Evolutionary conservation across 2,113 vertebrate genomes (phyloP).

Genomic region (Ascaphus truei): DNA sequence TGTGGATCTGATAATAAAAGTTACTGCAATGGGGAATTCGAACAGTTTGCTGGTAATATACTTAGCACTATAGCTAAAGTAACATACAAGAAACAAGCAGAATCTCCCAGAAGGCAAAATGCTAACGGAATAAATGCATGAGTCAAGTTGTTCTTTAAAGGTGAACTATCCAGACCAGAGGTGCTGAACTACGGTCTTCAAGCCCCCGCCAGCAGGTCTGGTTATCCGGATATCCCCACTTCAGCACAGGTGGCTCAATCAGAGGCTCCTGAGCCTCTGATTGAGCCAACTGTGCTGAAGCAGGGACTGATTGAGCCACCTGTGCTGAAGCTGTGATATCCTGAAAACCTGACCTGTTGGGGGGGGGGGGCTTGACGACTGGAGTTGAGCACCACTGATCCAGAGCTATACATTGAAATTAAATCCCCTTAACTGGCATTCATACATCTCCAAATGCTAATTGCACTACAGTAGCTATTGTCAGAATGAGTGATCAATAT

Average conservation of each 20-base stretch:
- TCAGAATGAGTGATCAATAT: slow-evolving; percentile 40
- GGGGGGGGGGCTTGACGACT: too few species aligned
- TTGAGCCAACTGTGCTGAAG: too few species aligned
- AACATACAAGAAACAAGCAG: slow-evolving; percentile 42
- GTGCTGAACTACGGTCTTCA: too few species aligned
- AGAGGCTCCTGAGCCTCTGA: too few species aligned
- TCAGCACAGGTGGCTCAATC: too few species aligned
- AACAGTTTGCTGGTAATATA: slow-evolving; percentile 46
- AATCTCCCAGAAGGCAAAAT: slow-evolving; percentile 26
- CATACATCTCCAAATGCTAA: slow-evolving; percentile 30
- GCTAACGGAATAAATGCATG: slow-evolving; percentile 45
- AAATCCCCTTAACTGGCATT: slow-evolving; percentile 40
- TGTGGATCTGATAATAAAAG: slow-evolving; percentile 53
- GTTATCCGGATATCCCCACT: too few species aligned
- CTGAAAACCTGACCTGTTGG: too few species aligned
- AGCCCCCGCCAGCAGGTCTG: too few species aligned
- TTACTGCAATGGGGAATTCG: slow-evolving; percentile 50
- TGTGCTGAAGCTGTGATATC: too few species aligned
- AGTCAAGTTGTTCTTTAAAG: slow-evolving; percentile 46
- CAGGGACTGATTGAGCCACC: too few species aligned
- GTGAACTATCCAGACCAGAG: slow-evolving; percentile 36
- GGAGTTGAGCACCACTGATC: too few species aligned
- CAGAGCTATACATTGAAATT: slow-evolving; percentile 34
- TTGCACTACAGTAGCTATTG: slow-evolving; percentile 35
- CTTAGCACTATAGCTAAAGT: slow-evolving; percentile 37